Evolutionary conservation across 2,113 vertebrate genomes (phyloP).

Genomic region (Ploceus nigricollis): DNA sequence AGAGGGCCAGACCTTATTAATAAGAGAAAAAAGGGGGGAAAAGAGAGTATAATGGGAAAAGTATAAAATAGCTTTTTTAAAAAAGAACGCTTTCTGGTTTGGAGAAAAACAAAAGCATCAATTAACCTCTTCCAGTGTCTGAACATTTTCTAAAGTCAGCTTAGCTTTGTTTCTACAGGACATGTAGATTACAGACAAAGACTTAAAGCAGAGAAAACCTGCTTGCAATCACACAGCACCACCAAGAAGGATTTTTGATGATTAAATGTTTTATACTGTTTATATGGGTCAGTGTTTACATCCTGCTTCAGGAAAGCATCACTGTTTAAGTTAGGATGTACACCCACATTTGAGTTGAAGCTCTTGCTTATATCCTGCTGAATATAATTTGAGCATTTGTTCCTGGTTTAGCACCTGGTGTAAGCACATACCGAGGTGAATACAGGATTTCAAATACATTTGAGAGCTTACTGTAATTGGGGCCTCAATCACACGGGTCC

Average conservation of each 20-base stretch:
- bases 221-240: not conserved
- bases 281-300: not conserved
- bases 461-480: not conserved
- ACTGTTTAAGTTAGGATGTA: not conserved
- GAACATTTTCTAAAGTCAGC: not conserved
- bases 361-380: not conserved
- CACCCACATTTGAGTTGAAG: not conserved
- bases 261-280: not conserved
- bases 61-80: slow-evolving; percentile 5
- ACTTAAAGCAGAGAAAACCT: not conserved
- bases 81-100: not conserved
- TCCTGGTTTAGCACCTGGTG: not conserved
- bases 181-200: not conserved
- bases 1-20: slow-evolving; percentile 78
- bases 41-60: slow-evolving; percentile 12
- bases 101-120: not conserved
- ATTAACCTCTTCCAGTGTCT: slow-evolving; percentile 9
- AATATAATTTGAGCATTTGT: not conserved
- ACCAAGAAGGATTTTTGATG: not conserved
- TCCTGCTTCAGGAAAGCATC: not conserved
- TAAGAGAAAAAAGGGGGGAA: slow-evolving; percentile 45
- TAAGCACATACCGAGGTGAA: not conserved
- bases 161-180: not conserved
- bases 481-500: not conserved
- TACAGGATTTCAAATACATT: not conserved